These are phyloP conservation scores for Perizoma affinitatum DNA, from an alignment of 2,888 invertebrate species.

Conservation along the genomic window DNA sequence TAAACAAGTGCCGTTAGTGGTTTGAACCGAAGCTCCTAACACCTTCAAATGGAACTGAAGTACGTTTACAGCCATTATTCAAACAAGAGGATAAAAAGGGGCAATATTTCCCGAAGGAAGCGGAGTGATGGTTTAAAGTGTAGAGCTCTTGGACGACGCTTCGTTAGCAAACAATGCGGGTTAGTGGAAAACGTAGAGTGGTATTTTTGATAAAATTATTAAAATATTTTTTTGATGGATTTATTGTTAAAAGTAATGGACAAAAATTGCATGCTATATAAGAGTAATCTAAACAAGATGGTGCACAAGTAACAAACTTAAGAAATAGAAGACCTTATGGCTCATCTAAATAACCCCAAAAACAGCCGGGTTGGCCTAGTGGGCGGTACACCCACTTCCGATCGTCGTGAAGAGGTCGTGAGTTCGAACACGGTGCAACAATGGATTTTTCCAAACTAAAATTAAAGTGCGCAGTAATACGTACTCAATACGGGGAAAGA, in stretches of 20 bases:
- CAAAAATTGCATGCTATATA: too few relatives aligned
- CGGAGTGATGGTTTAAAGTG: conserved; percentile 82
- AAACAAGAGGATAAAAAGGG: conserved; percentile 83
- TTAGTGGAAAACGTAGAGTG: conserved; percentile 54
- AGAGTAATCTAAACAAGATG: too few relatives aligned
- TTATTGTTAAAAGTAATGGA: background rate
- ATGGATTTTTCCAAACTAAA: too few relatives aligned
- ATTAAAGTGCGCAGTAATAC: too few relatives aligned
- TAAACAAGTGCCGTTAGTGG: conserved; percentile 81
- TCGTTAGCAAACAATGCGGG: conserved; percentile 81
- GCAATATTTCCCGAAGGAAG: conserved; percentile 82
- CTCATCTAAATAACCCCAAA: too few relatives aligned
- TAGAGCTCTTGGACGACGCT: conserved; percentile 77
- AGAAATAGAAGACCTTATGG: too few relatives aligned
- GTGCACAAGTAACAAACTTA: too few relatives aligned
- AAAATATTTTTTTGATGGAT: conserved; percentile 3
- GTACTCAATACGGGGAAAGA: too few relatives aligned
- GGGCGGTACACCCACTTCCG: too few relatives aligned
- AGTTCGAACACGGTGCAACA: too few relatives aligned
- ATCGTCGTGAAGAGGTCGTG: too few relatives aligned
- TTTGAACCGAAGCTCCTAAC: conserved; percentile 68
- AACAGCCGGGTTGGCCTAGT: too few relatives aligned
- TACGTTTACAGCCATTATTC: conserved; percentile 82
- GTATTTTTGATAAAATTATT: conserved; percentile 1
- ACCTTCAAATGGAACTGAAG: conserved; percentile 79